Conservation (phyloP, 92 coral and sea anemone species). For the Anthopleura xanthogrammica region DNA sequence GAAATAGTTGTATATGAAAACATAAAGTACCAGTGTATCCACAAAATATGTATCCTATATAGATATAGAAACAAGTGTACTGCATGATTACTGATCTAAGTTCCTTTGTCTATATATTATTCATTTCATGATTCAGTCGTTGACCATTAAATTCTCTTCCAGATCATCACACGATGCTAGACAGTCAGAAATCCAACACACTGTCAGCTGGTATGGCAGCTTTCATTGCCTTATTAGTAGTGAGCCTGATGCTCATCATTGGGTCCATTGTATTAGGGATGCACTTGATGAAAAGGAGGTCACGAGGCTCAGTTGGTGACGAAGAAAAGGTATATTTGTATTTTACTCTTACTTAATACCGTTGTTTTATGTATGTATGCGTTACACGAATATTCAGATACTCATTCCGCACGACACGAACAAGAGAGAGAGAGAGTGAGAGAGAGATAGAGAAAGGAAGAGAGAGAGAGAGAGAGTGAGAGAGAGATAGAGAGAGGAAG, state of each 20-base stretch:
- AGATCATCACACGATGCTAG: slow-evolving; percentile 49
- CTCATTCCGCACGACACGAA: too few relatives aligned
- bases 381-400: too few relatives aligned
- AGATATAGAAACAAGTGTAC: not conserved
- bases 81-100: not conserved
- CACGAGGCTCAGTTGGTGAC: slow-evolving; percentile 43
- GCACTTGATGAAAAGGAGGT: slow-evolving; percentile 59
- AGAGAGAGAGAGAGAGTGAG: too few relatives aligned
- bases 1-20: too few relatives aligned
- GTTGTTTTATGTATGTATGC: too few relatives aligned
- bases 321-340: slow-evolving; percentile 50
- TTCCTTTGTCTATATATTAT: not conserved
- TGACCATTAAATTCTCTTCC: slow-evolving; percentile 8
- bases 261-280: slow-evolving; percentile 60
- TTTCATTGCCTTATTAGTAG: slow-evolving; percentile 59
- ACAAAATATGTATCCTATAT: too few relatives aligned
- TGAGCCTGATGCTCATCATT: slow-evolving; percentile 52
- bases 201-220: slow-evolving; percentile 90
- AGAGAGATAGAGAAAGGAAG: too few relatives aligned
- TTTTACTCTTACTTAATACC: not conserved
- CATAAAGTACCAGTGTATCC: too few relatives aligned
- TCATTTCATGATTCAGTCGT: not conserved
- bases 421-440: too few relatives aligned
- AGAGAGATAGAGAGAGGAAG: too few relatives aligned
- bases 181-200: slow-evolving; percentile 68